Evolutionary conservation across 2,888 invertebrate species (phyloP).

Genomic region (Eristalinus aeneus): DNA sequence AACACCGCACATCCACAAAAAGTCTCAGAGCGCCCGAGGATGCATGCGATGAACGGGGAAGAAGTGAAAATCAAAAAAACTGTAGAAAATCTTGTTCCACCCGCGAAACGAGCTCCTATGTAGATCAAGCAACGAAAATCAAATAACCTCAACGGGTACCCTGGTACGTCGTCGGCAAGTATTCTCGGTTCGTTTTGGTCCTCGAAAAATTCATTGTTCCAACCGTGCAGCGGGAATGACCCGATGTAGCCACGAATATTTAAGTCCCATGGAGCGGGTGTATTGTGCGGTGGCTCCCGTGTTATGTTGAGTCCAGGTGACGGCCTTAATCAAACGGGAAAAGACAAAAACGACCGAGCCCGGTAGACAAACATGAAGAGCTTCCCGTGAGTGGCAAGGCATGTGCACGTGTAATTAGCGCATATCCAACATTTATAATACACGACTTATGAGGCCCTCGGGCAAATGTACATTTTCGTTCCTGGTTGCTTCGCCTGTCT

Average conservation of each 20-base stretch:
- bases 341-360: slow-evolving; percentile 6
- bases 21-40: slow-evolving; percentile 1
- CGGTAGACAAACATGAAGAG: slow-evolving; percentile 36
- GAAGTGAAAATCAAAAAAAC: not conserved
- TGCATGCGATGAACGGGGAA: not conserved
- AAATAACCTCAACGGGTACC: slow-evolving; percentile 30
- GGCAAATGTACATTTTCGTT: not conserved
- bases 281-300: not conserved
- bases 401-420: slow-evolving; percentile 51
- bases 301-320: not conserved
- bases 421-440: slow-evolving; percentile 39
- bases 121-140: slow-evolving; percentile 38
- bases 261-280: slow-evolving; percentile 5
- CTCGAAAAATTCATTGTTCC: not conserved
- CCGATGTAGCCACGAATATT: not conserved
- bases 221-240: not conserved
- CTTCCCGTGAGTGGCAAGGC: not conserved
- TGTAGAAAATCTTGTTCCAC: not conserved
- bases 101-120: not conserved
- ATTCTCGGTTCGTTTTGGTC: slow-evolving; percentile 34
- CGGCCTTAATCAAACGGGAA: slow-evolving; percentile 37
- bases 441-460: not conserved
- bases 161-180: slow-evolving; percentile 28
- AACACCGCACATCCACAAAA: not conserved
- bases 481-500: not conserved